Evolutionary conservation across 1,140 invertebrate genomes (phyloP).

Genomic region (Saccostrea cuccullata): DNA sequence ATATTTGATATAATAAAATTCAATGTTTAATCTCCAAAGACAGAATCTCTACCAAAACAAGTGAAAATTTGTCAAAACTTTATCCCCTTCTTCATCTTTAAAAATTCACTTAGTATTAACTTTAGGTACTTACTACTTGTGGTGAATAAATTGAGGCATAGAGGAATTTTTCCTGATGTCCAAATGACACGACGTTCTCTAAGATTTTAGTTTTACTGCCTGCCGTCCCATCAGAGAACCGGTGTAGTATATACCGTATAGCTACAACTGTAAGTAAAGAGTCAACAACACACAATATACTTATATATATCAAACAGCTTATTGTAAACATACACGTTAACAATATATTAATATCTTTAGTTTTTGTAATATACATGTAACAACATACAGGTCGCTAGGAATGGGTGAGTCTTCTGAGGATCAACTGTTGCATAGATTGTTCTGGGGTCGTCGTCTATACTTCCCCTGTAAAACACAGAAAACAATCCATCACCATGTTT

Average conservation of each 20-base stretch:
- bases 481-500: background rate
- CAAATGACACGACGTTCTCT: constrained; percentile 63
- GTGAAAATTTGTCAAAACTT: too few species aligned
- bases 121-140: background rate
- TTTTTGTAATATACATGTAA: too few species aligned
- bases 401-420: background rate
- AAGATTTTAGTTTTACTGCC: constrained; percentile 48
- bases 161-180: constrained; percentile 66
- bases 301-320: too few species aligned
- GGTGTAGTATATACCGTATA: background rate
- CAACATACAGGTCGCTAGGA: constrained; percentile 30
- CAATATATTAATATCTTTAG: background rate
- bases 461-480: constrained; percentile 37
- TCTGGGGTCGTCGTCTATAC: background rate
- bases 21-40: too few species aligned
- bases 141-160: constrained; percentile 65
- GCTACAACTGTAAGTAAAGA: background rate
- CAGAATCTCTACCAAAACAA: too few species aligned
- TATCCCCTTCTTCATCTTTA: too few species aligned
- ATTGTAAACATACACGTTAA: background rate
- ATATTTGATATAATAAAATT: too few species aligned
- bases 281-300: too few species aligned
- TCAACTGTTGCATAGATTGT: constrained; percentile 12
- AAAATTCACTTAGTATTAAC: too few species aligned
- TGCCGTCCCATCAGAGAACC: background rate